Evolutionary conservation across 2,113 vertebrate species (phyloP).

Genomic region (Mohoua ochrocephala): DNA sequence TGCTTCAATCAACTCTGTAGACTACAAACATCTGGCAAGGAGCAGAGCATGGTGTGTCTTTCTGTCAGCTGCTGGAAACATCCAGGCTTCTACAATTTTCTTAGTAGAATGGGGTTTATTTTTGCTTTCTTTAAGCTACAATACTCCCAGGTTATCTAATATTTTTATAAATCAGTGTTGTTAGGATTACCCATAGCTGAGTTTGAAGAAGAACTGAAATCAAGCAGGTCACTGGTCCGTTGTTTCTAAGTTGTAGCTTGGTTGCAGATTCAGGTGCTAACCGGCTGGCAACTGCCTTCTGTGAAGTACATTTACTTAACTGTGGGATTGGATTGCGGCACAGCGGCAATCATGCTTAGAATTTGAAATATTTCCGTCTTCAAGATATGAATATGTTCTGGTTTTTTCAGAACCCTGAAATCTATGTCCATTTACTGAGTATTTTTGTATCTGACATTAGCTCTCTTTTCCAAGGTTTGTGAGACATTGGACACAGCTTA

Average conservation of each 20-base stretch:
- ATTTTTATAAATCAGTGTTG: background rate
- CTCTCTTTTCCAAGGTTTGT: accelerated
- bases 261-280: background rate
- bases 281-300: background rate
- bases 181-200: background rate
- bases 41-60: background rate
- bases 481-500: background rate
- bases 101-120: background rate
- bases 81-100: background rate
- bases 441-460: background rate
- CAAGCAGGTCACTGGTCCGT: background rate
- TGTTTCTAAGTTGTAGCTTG: background rate
- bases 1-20: background rate
- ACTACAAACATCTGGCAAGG: background rate
- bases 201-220: background rate
- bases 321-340: background rate
- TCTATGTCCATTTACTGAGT: background rate
- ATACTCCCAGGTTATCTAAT: background rate
- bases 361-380: background rate
- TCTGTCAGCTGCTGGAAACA: background rate
- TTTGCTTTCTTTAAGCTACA: background rate
- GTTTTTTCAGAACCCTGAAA: background rate
- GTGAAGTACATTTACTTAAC: background rate
- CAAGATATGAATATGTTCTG: background rate
- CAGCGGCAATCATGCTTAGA: background rate